Evolutionary conservation across 2,113 vertebrate genomes (phyloP), one percentile per base, ranked within the genome.

Genomic region (Tragelaphus imberbis): DNA sequence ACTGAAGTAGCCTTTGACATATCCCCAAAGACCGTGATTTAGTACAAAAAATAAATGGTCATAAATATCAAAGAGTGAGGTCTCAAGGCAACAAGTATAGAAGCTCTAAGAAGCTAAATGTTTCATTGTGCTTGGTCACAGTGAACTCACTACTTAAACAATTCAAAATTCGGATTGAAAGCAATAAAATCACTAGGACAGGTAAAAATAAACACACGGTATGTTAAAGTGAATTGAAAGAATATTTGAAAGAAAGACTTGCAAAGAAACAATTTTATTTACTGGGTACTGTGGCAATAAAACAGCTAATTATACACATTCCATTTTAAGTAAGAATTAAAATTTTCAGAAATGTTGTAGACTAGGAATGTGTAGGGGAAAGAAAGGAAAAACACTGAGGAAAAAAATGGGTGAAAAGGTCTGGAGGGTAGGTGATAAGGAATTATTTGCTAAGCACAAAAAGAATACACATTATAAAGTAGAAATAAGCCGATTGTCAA

Each of bases 111-210:
- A 82, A 63, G 58, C 47, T 28, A 88, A 75, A 49, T 28, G 68
- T 15, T 81, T 84, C 61, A 3, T 14, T 19, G 6, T 14, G 40
- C 36, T 80, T 25, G 61, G 75, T 53, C 47, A 53, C 23, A 56
- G 44, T 88, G 82, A 91, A 84, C 23, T 79, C 49, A 91, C 68
- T 79, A 40, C n/a, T 51, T 97, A 92, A 97, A 97, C 97, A 92
- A 96, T 91, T 94, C 47, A 96, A 0, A 86, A 11, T 82, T 75
- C 59, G 90, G 77, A 95, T 2, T 90, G 91, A 96, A 97, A 96
- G 91, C 90, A 87, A 88, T 85, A 84, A 91, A 96, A 97, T 89
- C 91, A 79, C 87, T 28, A 23, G 21, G 81, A 95, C 90, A 96
- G 59, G 11, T 79, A 96, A 97, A 95, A 97, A 93, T 51, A 84